Evolutionary conservation across 2,797 vertebrate genomes (phyloP), one percentile per base, ranked within the genome.

Genomic region (Sphenodon punctatus): DNA sequence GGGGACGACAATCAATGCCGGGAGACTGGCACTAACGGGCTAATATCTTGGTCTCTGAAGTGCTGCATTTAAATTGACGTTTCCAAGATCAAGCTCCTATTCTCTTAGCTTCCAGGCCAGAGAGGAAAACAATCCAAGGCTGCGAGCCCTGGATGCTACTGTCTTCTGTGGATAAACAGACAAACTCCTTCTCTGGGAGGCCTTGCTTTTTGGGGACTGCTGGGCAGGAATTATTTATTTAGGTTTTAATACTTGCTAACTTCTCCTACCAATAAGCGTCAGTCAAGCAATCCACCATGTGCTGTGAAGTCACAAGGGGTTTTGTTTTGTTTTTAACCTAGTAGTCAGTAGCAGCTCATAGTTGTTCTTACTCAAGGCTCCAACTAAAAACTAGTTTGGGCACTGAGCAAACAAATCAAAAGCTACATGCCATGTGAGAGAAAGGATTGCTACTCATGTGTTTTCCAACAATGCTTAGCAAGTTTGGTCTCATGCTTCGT

Each of bases 251-350:
- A 48, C 23, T 48, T 46, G 45, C 23, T 12, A 48, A 48, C 25
- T 48, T 48, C 86, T 60, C 74, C 51, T 55, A 55, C 53, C 53
- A 55, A 48, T n/a, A n/a, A 2, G 0, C 88, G 82, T 82, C 63
- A 88, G 82, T 66, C 30, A 75, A 83, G 53, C 73, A 48, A 53
- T 34, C 1, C 85, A 58, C 58, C 75, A 74, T 0, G 67, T 16
- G 1, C 0, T 3, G 85, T 70, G 75, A 79, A 74, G 88, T 87
- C 14, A 38, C 10, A 86, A 36, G 34, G 30, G n/a, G n/a, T n/a
- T n/a, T n/a, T n/a, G n/a, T n/a, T n/a, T n/a, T n/a, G n/a, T 34
- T 85, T 79, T 75, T 68, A 89, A 23, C 58, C 71, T 22, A n/a
- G 43, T 66, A 79, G 61, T 5, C 27, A 75, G 72, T 67, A 70